These are phyloP conservation scores for Neotoma lepida DNA, from an alignment of 2,113 vertebrate genomes.

Conservation along the genomic window DNA sequence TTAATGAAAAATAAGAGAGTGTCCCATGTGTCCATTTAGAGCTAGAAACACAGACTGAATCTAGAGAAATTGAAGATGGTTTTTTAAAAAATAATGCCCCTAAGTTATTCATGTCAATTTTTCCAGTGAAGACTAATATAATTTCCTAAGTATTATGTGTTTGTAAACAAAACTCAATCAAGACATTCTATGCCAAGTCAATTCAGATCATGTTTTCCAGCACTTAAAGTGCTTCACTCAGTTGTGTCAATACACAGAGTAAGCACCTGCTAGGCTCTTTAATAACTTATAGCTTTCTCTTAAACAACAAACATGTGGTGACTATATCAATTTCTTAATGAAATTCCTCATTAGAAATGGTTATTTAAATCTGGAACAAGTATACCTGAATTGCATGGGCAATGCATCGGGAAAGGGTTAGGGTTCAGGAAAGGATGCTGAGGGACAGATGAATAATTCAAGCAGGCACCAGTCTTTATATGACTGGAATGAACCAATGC, in stretches of 20 bases:
- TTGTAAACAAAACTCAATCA: conserved; percentile 8
- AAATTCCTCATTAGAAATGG: not conserved
- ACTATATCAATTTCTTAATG: not conserved
- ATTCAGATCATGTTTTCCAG: conserved; percentile 45
- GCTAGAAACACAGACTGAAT: conserved; percentile 15
- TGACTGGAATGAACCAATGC: not conserved
- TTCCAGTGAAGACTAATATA: conserved; percentile 47
- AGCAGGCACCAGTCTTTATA: not conserved
- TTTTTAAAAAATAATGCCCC: conserved; percentile 38
- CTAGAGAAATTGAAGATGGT: not conserved
- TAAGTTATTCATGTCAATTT: conserved; percentile 44
- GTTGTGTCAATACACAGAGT: not conserved
- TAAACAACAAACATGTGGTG: not conserved
- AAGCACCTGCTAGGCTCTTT: not conserved
- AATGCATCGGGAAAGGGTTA: not conserved
- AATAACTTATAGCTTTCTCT: conserved; percentile 20
- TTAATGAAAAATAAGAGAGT: conserved; percentile 39
- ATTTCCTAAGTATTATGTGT: not conserved
- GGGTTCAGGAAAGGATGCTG: not conserved
- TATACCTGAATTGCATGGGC: not conserved
- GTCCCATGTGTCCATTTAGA: conserved; percentile 42
- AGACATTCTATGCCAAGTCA: conserved; percentile 50
- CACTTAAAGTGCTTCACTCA: conserved; percentile 8
- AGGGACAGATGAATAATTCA: not conserved
- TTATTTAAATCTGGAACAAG: conserved; percentile 31